Percentiles rank a stretch among this genome's conserved stretches.
Conservation (phyloP, 35 echinoderm and acorn worm genomes). For the Apostichopus californicus region DNA sequence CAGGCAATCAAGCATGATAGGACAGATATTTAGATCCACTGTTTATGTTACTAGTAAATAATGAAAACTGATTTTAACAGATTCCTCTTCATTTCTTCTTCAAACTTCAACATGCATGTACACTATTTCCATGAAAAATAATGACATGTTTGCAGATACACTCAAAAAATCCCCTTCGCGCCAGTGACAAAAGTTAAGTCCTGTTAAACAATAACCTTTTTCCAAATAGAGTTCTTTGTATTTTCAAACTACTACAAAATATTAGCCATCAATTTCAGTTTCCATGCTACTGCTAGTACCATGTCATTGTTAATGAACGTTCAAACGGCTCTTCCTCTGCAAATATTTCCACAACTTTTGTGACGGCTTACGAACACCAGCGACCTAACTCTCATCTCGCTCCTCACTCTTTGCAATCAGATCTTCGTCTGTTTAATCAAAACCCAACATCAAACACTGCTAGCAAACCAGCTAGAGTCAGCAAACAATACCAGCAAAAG, state of each 20-base stretch:
- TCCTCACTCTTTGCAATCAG: neutral
- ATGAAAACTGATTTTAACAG: neutral
- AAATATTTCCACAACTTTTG: no score
- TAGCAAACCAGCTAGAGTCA: neutral
- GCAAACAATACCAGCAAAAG: slow-evolving; percentile 3
- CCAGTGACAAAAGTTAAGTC: neutral
- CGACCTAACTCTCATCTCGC: neutral
- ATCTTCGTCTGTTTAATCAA: neutral
- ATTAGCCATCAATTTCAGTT: neutral
- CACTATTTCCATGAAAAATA: no score
- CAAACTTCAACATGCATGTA: no score
- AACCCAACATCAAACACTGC: neutral
- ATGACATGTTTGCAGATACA: neutral
- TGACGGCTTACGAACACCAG: no score
- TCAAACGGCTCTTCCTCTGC: no score
- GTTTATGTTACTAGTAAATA: neutral
- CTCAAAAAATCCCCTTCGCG: neutral
- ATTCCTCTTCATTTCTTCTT: neutral
- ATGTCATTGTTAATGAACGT: neutral
- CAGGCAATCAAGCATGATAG: neutral
- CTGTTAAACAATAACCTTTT: neutral
- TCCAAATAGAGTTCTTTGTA: neutral
- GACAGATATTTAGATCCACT: neutral
- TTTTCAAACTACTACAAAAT: neutral
- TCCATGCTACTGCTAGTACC: neutral